Base-by-base conservation (phyloP, 2,113 vertebrate species). In the Bombycilla garrulus region DNA sequence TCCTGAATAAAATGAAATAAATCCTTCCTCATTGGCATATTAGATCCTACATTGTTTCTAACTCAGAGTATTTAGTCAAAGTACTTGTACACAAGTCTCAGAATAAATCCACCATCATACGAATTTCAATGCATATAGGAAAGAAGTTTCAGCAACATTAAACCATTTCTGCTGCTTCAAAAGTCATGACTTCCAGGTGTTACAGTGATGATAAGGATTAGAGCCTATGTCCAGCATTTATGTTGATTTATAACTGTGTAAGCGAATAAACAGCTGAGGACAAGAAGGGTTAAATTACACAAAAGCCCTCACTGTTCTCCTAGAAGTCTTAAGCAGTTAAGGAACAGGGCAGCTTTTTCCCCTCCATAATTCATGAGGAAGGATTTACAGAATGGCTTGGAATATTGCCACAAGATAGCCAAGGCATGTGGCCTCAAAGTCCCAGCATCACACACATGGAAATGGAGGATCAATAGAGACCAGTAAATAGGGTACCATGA, bases 221-320 rank as follows among this genome's bases (percentile, higher is more conserved):
- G 5, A 74, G 35, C 2, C 3, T 15, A n/a, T 0, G 0, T 84
- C 67, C 48, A 87, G 44, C 28, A 53, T 76, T 69, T 15, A 36
- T 24, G 15, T 18, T 66, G 38, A 19, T 65, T 72, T 72, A 57
- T 6, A 69, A 44, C 45, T 72, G 36, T 25, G 4, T 23, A 25
- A 28, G 14, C 17, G 42, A 78, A 21, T 36, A 65, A 40, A 72
- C 36, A 57, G 38, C 9, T 84, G 24, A 81, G n/a, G 71, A 81
- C 44, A 76, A 60, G 24, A 54, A 70, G 44, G 15, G 78, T 69
- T 90, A 82, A 80, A 82, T 35, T 35, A 69, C 58, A 66, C 36
- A 82, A 33, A 28, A 88, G 29, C 40, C 20, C 62, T 84, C n/a
- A 36, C 15, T 36, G 5, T 51, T 28, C 38, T 88, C 58, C 29